These are phyloP conservation scores for Chiridota heheva DNA, from an alignment of 35 echinoderm and acorn worm genomes.

Conservation along the genomic window DNA sequence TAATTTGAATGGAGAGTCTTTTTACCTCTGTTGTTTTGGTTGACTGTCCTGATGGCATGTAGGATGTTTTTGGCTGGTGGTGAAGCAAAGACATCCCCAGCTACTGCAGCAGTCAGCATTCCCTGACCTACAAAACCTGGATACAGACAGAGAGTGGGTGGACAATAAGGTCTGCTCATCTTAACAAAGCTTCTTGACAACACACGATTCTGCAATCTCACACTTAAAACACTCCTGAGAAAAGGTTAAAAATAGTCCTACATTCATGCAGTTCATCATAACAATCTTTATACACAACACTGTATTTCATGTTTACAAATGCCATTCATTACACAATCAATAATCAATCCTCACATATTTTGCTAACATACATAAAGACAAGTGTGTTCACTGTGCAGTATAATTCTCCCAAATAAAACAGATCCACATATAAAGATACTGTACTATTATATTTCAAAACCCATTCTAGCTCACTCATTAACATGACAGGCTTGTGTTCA, in stretches of 20 bases:
- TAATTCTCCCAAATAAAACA: no score
- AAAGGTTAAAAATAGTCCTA: not conserved
- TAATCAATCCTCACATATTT: no score
- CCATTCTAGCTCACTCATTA: no score
- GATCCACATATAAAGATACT: no score
- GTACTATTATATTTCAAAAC: no score
- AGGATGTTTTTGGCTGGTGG: conserved; percentile 77
- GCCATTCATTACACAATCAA: no score
- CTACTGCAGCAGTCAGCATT: conserved; percentile 81
- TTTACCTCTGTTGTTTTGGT: conserved; percentile 42
- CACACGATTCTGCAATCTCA: not conserved
- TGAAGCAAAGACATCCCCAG: conserved; percentile 87
- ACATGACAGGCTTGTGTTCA: no score
- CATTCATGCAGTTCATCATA: no score
- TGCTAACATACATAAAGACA: no score
- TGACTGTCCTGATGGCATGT: conserved; percentile 63
- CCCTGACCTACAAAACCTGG: conserved; percentile 77
- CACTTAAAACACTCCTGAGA: not conserved
- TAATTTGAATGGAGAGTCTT: not conserved
- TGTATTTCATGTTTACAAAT: no score
- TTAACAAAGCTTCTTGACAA: not conserved
- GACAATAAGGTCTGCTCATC: not conserved
- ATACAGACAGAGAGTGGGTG: not conserved
- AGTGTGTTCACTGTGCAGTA: no score
- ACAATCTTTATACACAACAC: no score